Percentiles rank a stretch among this genome's conserved stretches.
These are phyloP conservation scores for Melanitta fusca DNA, from an alignment of 2,797 vertebrate genomes.

Conservation along the genomic window DNA sequence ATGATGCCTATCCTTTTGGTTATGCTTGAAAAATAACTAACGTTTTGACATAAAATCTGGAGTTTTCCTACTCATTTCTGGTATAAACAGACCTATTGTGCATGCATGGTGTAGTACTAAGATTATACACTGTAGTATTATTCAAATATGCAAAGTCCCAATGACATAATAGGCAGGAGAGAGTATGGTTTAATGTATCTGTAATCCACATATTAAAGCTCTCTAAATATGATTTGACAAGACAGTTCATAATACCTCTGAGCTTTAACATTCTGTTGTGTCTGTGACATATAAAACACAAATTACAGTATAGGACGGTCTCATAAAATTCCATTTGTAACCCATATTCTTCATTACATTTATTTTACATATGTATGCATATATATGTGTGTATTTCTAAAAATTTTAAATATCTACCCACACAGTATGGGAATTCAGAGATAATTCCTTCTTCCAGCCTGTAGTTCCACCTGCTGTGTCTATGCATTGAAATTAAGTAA, in stretches of 20 bases:
- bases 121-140: constrained; percentile 61
- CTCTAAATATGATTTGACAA: constrained; percentile 68
- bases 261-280: constrained; percentile 67
- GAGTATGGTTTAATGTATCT: constrained; percentile 59
- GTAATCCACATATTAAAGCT: constrained; percentile 73
- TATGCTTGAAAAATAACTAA: not conserved
- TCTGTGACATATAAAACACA: constrained; percentile 49
- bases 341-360: not conserved
- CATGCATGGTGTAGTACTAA: not conserved
- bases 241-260: constrained; percentile 61
- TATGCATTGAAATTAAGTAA: constrained; percentile 50
- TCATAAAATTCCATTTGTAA: constrained; percentile 41
- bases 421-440: not conserved
- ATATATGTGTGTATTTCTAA: not conserved
- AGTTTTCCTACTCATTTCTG: not conserved
- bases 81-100: not conserved
- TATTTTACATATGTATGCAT: not conserved
- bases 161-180: constrained; percentile 70
- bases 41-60: not conserved
- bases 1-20: not conserved
- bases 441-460: constrained; percentile 1
- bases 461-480: constrained; percentile 49
- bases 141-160: constrained; percentile 72
- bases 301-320: constrained; percentile 50
- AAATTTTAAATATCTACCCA: not conserved